Evolutionary conservation across 2,888 invertebrate genomes (phyloP).

Genomic region (Rhagium mordax): DNA sequence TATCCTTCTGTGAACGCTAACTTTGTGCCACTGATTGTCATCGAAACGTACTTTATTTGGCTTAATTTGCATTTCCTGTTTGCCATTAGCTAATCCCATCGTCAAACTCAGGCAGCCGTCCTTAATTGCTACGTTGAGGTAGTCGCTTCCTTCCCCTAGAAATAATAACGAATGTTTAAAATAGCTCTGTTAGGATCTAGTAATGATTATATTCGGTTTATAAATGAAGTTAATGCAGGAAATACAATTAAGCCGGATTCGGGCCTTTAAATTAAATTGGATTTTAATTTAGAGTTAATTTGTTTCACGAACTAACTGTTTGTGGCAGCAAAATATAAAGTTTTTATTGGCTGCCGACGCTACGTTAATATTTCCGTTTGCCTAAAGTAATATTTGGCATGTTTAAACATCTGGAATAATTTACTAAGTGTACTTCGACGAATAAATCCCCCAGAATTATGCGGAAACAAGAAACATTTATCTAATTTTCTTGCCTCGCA

Average conservation of each 20-base stretch:
- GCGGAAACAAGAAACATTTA: too few relatives aligned
- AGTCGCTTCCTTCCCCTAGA: constrained; percentile 90
- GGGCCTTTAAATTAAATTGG: background rate
- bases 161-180: constrained; percentile 53
- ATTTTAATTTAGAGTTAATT: background rate
- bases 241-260: background rate
- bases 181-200: background rate
- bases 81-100: constrained; percentile 92
- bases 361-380: background rate
- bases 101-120: constrained; percentile 92
- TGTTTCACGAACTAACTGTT: background rate
- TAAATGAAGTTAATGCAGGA: background rate
- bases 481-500: too few relatives aligned
- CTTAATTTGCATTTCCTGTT: constrained; percentile 91
- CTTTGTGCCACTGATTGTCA: constrained; percentile 97
- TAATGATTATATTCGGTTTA: background rate
- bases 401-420: too few relatives aligned
- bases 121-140: constrained; percentile 88
- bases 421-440: too few relatives aligned
- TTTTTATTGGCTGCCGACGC: background rate
- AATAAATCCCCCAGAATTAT: too few relatives aligned
- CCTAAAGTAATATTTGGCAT: background rate
- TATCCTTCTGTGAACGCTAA: constrained; percentile 90
- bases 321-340: background rate
- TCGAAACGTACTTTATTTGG: constrained; percentile 92